phyloP scores from a whole-genome alignment of 2,113 vertebrate genomes.

The Spermophilus dauricus region DNA sequence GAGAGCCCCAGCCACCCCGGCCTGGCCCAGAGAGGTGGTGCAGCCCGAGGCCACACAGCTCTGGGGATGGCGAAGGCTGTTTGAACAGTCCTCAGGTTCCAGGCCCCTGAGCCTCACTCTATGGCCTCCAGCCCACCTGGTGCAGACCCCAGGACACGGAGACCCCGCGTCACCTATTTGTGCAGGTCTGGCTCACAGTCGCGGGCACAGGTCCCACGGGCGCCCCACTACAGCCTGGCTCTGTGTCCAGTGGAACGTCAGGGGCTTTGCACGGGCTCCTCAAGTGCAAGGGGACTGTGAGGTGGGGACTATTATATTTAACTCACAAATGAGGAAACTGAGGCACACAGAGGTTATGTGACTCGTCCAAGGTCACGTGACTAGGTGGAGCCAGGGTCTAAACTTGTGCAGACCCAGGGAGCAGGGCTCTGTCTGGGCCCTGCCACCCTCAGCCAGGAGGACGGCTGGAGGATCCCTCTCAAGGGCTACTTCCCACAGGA shows the following conservation, averaged over 20 bases:
- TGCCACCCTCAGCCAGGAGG: too few relatives aligned
- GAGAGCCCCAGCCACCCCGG: not conserved
- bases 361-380: not conserved
- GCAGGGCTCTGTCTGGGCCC: not conserved
- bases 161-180: too few relatives aligned
- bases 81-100: not conserved
- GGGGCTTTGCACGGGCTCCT: not conserved
- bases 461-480: not conserved
- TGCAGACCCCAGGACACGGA: not conserved
- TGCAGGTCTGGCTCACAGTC: too few relatives aligned
- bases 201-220: rapidly evolving
- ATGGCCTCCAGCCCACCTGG: not conserved
- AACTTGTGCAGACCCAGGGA: not conserved
- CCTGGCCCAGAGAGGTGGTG: not conserved
- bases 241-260: not conserved
- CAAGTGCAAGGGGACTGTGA: not conserved
- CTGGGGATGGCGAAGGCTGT: not conserved
- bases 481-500: not conserved
- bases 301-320: not conserved
- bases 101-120: not conserved
- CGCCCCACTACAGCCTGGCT: not conserved
- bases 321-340: not conserved
- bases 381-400: not conserved
- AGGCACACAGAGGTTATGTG: not conserved
- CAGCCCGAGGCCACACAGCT: not conserved